A percentile compares a stretch with the other conserved stretches of the same genome.
Evolutionary conservation across 1,140 invertebrate genomes (phyloP).

Genomic region (Calliphora vicina): DNA sequence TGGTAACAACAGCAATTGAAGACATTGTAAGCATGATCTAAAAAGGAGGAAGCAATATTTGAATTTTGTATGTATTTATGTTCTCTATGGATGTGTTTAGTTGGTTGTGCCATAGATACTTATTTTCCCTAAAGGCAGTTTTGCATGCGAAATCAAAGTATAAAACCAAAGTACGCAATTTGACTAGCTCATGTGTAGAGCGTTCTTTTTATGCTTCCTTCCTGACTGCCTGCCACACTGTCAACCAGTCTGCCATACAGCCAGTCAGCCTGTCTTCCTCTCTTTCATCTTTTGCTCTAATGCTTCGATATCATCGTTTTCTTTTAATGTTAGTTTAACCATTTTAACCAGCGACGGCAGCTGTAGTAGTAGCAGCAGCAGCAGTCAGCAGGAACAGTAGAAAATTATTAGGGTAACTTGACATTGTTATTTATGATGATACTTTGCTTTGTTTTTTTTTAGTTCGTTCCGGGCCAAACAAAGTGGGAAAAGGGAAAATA

Average conservation of each 20-base stretch:
- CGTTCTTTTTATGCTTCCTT: not conserved
- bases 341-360: not conserved
- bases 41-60: not conserved
- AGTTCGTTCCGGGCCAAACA: not conserved
- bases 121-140: conserved; percentile 24
- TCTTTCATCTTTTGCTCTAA: not conserved
- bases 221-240: not conserved
- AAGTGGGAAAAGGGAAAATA: not conserved
- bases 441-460: not conserved
- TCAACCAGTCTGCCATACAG: not conserved
- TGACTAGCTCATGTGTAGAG: conserved; percentile 15
- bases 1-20: not conserved
- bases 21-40: not conserved
- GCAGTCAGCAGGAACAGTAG: not conserved
- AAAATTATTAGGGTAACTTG: conserved; percentile 20
- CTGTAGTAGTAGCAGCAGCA: not conserved
- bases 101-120: not conserved
- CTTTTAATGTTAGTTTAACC: not conserved
- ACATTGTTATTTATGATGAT: conserved; percentile 34
- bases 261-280: not conserved
- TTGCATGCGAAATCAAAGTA: conserved; percentile 26
- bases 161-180: conserved; percentile 18
- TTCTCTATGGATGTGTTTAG: not conserved
- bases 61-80: not conserved
- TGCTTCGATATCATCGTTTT: not conserved